phyloP scores from a whole-genome alignment of 2,888 invertebrate genomes.

The Oithona nana region DNA sequence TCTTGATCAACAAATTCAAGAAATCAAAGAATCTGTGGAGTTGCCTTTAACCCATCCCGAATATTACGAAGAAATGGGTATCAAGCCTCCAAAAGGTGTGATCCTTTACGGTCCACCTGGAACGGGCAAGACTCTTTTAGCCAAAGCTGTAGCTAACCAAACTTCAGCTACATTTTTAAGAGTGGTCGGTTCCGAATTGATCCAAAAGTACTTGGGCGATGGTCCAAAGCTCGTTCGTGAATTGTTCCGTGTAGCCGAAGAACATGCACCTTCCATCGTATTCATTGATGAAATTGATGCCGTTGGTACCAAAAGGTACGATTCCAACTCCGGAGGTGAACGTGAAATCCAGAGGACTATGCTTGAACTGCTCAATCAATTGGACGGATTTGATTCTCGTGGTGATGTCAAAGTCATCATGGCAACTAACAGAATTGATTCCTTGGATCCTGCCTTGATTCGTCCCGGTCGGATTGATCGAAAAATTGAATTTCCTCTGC shows the following conservation, averaged over 20 bases:
- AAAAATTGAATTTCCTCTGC: constrained; percentile 96
- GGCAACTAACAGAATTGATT: constrained; percentile 97
- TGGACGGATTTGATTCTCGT: constrained; percentile 91
- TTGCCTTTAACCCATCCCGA: constrained; percentile 96
- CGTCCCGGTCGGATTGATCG: constrained; percentile 96
- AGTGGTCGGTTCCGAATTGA: constrained; percentile 97
- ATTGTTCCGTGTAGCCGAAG: constrained; percentile 95
- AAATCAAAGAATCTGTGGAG: constrained; percentile 96
- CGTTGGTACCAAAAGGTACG: constrained; percentile 93
- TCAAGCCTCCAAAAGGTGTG: constrained; percentile 96
- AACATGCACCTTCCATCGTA: constrained; percentile 97
- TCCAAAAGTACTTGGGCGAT: constrained; percentile 68
- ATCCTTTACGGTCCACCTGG: constrained; percentile 96
- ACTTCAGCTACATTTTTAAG: constrained; percentile 96
- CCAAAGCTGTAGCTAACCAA: constrained; percentile 98
- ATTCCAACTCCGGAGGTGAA: constrained; percentile 97
- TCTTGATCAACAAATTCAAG: constrained; percentile 89
- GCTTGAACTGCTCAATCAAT: constrained; percentile 93
- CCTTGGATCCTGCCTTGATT: constrained; percentile 91
- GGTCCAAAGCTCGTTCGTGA: constrained; percentile 96
- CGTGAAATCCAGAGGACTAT: constrained; percentile 98
- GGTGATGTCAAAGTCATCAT: constrained; percentile 94
- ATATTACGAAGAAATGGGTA: constrained; percentile 99
- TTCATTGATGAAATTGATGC: constrained; percentile 99
- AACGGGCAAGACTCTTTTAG: constrained; percentile 90